Conservation (phyloP, 2,113 vertebrate genomes). For the Orthonyx spaldingii region DNA sequence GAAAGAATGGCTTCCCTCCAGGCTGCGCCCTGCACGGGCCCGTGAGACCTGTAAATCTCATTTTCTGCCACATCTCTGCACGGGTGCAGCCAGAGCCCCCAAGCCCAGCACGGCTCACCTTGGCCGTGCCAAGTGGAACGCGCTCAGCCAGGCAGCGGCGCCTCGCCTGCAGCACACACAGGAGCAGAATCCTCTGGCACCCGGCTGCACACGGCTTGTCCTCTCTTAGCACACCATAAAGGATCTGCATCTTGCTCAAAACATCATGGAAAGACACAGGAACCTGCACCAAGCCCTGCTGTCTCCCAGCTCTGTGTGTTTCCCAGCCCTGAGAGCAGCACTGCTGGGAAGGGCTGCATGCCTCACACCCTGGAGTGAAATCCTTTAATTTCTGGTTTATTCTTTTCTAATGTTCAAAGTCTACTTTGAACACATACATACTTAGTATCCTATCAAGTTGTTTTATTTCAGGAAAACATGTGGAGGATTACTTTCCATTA, state of each 20-base stretch:
- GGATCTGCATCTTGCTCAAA: neutral
- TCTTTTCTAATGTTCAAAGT: neutral
- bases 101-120: accelerated
- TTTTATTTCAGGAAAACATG: neutral
- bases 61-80: neutral
- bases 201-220: neutral
- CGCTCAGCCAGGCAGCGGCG: neutral
- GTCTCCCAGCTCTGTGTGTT: neutral
- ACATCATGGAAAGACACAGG: neutral
- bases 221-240: neutral
- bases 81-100: neutral
- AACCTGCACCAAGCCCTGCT: neutral
- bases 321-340: neutral
- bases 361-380: neutral
- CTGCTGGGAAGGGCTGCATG: neutral
- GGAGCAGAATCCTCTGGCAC: neutral
- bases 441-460: neutral
- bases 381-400: neutral
- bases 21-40: accelerated
- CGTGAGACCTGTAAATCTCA: accelerated
- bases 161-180: neutral
- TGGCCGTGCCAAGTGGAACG: neutral
- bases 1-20: accelerated
- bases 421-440: neutral
- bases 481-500: neutral